Evolutionary conservation across 2,797 vertebrate species (phyloP).

Genomic region (Lophius americanus): DNA sequence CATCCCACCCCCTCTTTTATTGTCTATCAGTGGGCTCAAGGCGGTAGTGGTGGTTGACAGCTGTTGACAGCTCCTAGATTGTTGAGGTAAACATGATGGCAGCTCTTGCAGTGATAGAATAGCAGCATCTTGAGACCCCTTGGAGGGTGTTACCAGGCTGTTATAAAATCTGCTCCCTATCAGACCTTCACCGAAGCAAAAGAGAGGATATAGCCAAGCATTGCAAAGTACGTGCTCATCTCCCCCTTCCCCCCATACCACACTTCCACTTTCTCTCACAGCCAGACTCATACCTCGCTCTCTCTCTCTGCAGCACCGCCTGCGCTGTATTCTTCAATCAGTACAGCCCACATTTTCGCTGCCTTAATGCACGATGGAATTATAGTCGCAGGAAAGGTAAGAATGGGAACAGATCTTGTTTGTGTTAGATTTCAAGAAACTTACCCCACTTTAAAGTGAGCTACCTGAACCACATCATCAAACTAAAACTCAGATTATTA

Average conservation of each 20-base stretch:
- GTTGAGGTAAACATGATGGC: conserved; percentile 70
- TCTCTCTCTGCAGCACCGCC: conserved; percentile 22
- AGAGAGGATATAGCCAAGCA: conserved; percentile 41
- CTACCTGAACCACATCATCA: conserved; percentile 40
- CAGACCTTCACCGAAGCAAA: conserved; percentile 55
- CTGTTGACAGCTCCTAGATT: conserved; percentile 67
- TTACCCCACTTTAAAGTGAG: conserved; percentile 34
- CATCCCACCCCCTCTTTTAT: conserved; percentile 70
- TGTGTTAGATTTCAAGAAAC: conserved; percentile 69
- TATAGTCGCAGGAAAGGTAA: conserved; percentile 55
- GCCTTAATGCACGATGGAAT: conserved; percentile 48
- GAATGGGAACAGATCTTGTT: conserved; percentile 61
- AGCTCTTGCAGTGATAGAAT: conserved; percentile 70
- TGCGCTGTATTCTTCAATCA: conserved; percentile 46
- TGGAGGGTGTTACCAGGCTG: conserved; percentile 73
- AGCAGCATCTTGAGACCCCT: conserved; percentile 69
- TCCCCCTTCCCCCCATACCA: conserved; percentile 42
- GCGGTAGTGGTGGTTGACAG: conserved; percentile 67
- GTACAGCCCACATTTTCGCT: conserved; percentile 44
- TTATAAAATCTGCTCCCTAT: conserved; percentile 71
- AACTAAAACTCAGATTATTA: background rate
- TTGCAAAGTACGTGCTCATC: conserved; percentile 42
- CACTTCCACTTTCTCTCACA: conserved; percentile 4
- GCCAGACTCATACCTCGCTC: conserved; percentile 10
- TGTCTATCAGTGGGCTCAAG: conserved; percentile 68